A percentile compares a stretch with the other conserved stretches of the same genome.
Evolutionary conservation across 2,113 vertebrate species (phyloP).

Genomic region (Caranx melampygus): DNA sequence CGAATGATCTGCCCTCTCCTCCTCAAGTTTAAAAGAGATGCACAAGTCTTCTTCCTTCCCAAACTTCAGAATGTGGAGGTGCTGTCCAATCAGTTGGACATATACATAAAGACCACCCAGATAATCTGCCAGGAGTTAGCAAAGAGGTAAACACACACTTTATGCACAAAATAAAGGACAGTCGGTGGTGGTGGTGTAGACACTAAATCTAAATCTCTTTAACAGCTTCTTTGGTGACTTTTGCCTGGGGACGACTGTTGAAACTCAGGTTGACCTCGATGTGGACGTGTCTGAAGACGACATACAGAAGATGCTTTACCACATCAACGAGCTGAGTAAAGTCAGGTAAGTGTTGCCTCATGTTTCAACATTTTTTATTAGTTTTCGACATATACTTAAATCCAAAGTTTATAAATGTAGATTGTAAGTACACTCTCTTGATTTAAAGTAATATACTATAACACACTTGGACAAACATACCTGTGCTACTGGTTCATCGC

Average conservation of each 20-base stretch:
- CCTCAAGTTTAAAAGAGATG: conserved; percentile 76
- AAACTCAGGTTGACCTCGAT: conserved; percentile 23
- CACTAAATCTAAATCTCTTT: neutral
- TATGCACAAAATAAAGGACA: fast-evolving
- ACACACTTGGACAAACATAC: no score
- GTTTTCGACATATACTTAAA: no score
- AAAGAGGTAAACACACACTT: conserved; percentile 44
- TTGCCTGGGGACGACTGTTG: neutral
- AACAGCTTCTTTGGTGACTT: conserved; percentile 43
- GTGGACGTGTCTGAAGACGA: conserved; percentile 58
- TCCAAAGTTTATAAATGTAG: no score
- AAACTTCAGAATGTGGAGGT: conserved; percentile 71
- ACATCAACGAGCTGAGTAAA: conserved; percentile 40
- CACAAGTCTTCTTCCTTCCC: conserved; percentile 67
- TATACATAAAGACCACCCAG: conserved; percentile 67
- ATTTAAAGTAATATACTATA: no score
- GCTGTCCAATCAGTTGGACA: conserved; percentile 73
- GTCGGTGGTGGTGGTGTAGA: neutral
- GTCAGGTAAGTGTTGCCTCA: conserved; percentile 49
- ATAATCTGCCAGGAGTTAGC: conserved; percentile 64
- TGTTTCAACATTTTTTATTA: neutral
- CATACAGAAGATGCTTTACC: conserved; percentile 57
- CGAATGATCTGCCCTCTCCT: conserved; percentile 66
- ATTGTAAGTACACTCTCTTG: no score
- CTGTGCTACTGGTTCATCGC: no score